These are phyloP conservation scores for Eciton burchellii DNA, from an alignment of 1,140 invertebrate genomes.

Conservation along the genomic window DNA sequence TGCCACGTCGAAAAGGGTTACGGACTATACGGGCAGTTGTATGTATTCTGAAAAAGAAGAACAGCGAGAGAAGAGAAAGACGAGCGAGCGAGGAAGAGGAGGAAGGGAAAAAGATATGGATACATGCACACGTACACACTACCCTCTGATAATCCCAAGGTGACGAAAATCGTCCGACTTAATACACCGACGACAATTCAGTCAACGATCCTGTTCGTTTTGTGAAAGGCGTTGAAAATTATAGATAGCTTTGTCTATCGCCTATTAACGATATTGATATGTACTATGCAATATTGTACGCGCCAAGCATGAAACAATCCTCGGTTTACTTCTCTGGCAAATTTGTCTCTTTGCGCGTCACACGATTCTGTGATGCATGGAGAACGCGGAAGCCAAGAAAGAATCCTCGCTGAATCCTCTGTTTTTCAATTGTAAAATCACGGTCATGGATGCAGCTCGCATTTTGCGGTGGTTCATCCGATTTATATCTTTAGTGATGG, in stretches of 20 bases:
- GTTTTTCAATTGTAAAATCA: slow-evolving; percentile 16
- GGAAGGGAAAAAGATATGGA: neutral
- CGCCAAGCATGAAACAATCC: too few species aligned
- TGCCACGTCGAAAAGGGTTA: slow-evolving; percentile 76
- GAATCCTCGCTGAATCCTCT: neutral
- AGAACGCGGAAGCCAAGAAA: too few species aligned
- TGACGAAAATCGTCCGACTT: slow-evolving; percentile 59
- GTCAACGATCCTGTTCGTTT: slow-evolving; percentile 48
- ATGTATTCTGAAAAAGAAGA: slow-evolving; percentile 49
- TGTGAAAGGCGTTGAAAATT: slow-evolving; percentile 23
- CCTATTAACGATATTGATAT: slow-evolving; percentile 35
- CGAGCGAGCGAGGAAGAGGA: too few species aligned
- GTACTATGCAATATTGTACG: slow-evolving; percentile 11
- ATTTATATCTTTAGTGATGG: too few species aligned
- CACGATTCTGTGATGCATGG: too few species aligned
- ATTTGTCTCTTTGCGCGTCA: too few species aligned
- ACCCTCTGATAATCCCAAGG: slow-evolving; percentile 60
- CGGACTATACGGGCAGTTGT: slow-evolving; percentile 68
- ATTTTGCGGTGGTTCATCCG: neutral
- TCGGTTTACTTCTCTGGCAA: too few species aligned
- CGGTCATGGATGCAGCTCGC: neutral
- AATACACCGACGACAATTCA: slow-evolving; percentile 54
- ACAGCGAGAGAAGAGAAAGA: slow-evolving; percentile 20
- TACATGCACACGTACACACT: neutral
- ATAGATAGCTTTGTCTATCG: slow-evolving; percentile 21